phyloP scores from a whole-genome alignment of 2,797 vertebrate genomes.

The Epinephelus awoara region DNA sequence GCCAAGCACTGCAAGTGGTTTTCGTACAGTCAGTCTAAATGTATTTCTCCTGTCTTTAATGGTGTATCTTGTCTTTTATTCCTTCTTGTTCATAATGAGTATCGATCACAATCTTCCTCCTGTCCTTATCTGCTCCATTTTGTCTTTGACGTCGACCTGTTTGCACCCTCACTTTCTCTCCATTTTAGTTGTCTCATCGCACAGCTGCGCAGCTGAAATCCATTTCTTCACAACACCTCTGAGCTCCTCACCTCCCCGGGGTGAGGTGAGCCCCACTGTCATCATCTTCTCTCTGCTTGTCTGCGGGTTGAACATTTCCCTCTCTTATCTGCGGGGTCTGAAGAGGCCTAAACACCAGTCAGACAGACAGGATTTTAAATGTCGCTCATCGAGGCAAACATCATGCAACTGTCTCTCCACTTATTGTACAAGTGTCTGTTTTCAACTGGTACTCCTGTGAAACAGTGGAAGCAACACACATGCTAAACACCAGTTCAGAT shows the following conservation, averaged over 20 bases:
- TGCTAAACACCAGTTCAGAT: background rate
- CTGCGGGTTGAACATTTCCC: slow-evolving; percentile 49
- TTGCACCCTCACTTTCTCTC: slow-evolving; percentile 21
- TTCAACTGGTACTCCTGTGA: slow-evolving; percentile 19
- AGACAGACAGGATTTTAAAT: slow-evolving; percentile 38
- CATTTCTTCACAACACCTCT: slow-evolving; percentile 57
- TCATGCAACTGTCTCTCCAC: slow-evolving; percentile 29
- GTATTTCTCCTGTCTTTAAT: background rate
- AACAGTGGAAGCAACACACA: slow-evolving; percentile 23
- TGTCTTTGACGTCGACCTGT: slow-evolving; percentile 31
- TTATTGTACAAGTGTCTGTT: slow-evolving; percentile 10
- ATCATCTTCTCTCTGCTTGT: slow-evolving; percentile 48
- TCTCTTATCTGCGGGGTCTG: slow-evolving; percentile 43
- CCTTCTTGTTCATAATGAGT: background rate
- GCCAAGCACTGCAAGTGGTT: no score
- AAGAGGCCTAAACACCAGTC: slow-evolving; percentile 34
- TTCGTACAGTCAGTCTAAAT: background rate
- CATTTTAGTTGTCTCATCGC: slow-evolving; percentile 39
- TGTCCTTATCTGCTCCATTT: slow-evolving; percentile 1
- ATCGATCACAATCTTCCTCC: slow-evolving; percentile 26
- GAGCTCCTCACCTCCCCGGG: slow-evolving; percentile 45
- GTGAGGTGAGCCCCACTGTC: slow-evolving; percentile 57
- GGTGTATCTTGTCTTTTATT: background rate
- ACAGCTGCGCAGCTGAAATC: slow-evolving; percentile 49
- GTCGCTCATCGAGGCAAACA: slow-evolving; percentile 41